A percentile compares a stretch with the other conserved stretches of the same genome.
Evolutionary conservation across 2,888 invertebrate genomes (phyloP).

Genomic region (Argyresthia goedartella): DNA sequence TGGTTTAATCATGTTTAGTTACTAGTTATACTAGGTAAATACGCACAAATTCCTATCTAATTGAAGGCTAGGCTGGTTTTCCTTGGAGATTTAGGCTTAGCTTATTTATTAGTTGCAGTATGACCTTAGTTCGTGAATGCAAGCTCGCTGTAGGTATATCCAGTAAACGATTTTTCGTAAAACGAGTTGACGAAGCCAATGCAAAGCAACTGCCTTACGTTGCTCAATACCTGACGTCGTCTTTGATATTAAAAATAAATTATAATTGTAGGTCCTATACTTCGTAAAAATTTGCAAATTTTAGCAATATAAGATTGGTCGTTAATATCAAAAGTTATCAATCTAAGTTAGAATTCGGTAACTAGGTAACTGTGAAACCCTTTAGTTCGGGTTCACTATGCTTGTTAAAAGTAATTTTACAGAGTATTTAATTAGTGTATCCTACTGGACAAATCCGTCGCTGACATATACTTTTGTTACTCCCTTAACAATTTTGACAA

Average conservation of each 20-base stretch:
- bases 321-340: too few species aligned
- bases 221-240: conserved; percentile 13
- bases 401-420: too few species aligned
- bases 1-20: too few species aligned
- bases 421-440: too few species aligned
- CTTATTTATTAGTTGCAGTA: conserved; percentile 5
- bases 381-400: too few species aligned
- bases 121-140: conserved; percentile 1
- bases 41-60: conserved; percentile 12
- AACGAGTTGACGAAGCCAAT: not conserved
- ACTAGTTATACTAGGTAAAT: too few species aligned
- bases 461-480: too few species aligned
- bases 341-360: too few species aligned
- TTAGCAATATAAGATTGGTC: not conserved
- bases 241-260: not conserved
- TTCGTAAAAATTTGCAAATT: not conserved
- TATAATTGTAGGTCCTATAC: not conserved
- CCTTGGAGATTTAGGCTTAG: conserved; percentile 26
- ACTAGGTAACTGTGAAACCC: too few species aligned
- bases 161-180: not conserved
- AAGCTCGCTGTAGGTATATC: not conserved
- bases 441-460: too few species aligned
- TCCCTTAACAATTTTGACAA: too few species aligned
- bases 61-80: conserved; percentile 19
- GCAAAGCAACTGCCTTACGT: conserved; percentile 2